phyloP scores from a whole-genome alignment of 2,113 vertebrate genomes.

The Vombatus ursinus region DNA sequence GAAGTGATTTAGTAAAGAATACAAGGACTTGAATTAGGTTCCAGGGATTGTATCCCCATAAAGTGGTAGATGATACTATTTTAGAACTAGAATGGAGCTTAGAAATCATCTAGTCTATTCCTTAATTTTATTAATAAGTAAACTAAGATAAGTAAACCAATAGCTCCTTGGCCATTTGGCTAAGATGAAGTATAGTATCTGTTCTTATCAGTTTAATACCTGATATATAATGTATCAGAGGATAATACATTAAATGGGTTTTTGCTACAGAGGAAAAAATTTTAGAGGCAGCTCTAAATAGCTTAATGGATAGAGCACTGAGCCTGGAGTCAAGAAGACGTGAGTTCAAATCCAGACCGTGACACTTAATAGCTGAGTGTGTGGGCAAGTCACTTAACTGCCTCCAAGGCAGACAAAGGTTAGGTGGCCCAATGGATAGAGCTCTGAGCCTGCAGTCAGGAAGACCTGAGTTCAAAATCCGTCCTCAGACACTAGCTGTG shows the following conservation, averaged over 20 bases:
- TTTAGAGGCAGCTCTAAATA: background rate
- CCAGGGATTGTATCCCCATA: background rate
- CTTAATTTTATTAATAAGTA: background rate
- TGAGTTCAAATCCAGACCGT: no score
- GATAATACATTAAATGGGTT: background rate
- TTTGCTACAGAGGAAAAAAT: background rate
- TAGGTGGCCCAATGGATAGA: background rate
- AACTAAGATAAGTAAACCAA: background rate
- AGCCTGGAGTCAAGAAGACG: background rate
- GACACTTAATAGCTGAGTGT: no score
- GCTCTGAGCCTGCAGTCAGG: rapidly evolving
- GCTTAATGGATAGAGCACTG: background rate
- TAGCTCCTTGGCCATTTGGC: background rate
- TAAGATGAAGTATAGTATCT: background rate
- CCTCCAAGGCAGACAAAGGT: background rate
- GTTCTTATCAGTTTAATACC: background rate
- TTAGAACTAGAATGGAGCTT: background rate
- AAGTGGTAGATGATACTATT: background rate
- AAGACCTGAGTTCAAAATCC: background rate
- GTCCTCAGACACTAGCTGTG: background rate
- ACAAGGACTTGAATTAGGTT: background rate
- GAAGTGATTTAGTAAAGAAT: background rate
- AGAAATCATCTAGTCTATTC: background rate
- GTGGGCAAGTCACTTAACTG: no score
- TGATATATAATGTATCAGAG: background rate